phyloP scores from a whole-genome alignment of 2,797 vertebrate genomes.

The Rhinatrema bivittatum region DNA sequence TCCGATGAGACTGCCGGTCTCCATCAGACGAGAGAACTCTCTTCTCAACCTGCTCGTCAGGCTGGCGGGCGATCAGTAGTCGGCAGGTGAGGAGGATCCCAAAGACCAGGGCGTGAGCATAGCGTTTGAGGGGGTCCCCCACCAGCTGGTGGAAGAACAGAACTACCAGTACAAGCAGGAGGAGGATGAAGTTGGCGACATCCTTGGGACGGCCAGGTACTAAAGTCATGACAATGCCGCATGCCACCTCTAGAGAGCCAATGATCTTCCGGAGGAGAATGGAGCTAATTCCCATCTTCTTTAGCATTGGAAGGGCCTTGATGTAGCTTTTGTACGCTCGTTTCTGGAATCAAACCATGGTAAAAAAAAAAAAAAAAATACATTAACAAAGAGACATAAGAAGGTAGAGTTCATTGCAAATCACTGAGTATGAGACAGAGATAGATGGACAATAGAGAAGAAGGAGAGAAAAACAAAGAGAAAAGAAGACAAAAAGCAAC shows the following conservation, averaged over 20 bases:
- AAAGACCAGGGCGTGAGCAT: slow-evolving; percentile 94
- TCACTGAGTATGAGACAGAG: too few species aligned
- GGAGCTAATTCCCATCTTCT: slow-evolving; percentile 91
- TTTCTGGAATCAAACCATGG: slow-evolving; percentile 76
- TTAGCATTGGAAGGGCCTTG: slow-evolving; percentile 86
- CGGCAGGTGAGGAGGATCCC: slow-evolving; percentile 96
- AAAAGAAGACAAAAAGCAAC: too few species aligned
- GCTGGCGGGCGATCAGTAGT: slow-evolving; percentile 90
- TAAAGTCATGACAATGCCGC: slow-evolving; percentile 89
- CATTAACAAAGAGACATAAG: slow-evolving; percentile 2
- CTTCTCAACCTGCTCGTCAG: slow-evolving; percentile 70
- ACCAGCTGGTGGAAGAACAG: slow-evolving; percentile 97
- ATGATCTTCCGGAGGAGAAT: slow-evolving; percentile 94
- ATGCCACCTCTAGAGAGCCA: slow-evolving; percentile 86
- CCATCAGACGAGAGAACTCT: slow-evolving; percentile 36
- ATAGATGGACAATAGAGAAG: too few species aligned
- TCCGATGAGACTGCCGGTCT: slow-evolving; percentile 47
- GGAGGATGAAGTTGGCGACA: slow-evolving; percentile 91
- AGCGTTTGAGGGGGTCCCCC: slow-evolving; percentile 92
- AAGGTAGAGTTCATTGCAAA: neutral
- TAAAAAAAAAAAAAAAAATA: neutral
- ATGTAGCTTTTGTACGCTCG: slow-evolving; percentile 96
- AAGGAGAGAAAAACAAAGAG: neutral
- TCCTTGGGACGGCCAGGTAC: slow-evolving; percentile 92
- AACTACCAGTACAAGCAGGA: slow-evolving; percentile 88